Conservation (phyloP, 2,113 vertebrate species). For the Ia io region DNA sequence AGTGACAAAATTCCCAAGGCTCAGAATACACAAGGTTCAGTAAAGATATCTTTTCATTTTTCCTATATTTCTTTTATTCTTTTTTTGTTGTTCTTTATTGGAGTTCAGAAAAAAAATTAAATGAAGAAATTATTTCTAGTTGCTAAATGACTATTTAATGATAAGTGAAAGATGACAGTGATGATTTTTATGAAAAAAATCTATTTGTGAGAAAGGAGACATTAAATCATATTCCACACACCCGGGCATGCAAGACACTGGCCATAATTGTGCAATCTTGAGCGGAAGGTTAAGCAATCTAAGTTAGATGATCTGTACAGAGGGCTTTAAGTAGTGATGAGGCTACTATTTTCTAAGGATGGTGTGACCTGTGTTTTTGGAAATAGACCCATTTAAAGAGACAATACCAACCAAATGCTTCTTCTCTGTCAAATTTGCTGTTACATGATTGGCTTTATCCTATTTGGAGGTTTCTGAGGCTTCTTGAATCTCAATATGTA, state of each 20-base stretch:
- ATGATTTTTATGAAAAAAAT: constrained; percentile 9
- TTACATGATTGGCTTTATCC: not conserved
- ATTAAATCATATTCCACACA: not conserved
- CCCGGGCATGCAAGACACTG: not conserved
- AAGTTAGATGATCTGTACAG: not conserved
- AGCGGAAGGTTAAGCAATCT: not conserved
- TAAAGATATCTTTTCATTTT: constrained; percentile 47
- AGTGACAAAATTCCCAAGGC: not conserved
- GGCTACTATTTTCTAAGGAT: not conserved
- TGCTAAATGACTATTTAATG: constrained; percentile 20
- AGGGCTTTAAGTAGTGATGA: not conserved
- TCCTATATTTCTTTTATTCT: not conserved
- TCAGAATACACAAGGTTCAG: constrained; percentile 15
- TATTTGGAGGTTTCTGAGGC: not conserved
- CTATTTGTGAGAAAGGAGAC: not conserved
- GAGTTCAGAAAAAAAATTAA: constrained; percentile 70
- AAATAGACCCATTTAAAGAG: not conserved
- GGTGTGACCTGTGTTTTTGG: not conserved
- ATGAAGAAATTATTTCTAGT: constrained; percentile 15
- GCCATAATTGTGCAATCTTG: not conserved
- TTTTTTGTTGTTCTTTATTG: not conserved
- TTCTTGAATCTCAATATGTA: not conserved
- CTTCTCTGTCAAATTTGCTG: not conserved
- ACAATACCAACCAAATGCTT: not conserved
- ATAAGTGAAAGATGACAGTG: not conserved